Evolutionary conservation across 2,797 vertebrate species (phyloP).

Genomic region (Cyprinodon diabolis): DNA sequence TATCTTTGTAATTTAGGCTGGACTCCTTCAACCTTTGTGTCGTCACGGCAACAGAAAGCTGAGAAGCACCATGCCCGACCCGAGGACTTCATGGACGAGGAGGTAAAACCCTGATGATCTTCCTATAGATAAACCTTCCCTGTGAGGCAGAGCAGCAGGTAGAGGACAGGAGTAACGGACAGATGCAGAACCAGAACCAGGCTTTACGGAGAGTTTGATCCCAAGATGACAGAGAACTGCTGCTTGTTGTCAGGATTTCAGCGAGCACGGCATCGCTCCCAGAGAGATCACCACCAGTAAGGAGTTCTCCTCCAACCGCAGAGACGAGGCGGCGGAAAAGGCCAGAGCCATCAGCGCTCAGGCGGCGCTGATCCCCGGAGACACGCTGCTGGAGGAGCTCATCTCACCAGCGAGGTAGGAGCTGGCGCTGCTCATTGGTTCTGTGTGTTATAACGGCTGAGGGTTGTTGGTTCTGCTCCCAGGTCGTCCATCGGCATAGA

Average conservation of each 20-base stretch:
- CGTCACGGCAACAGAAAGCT: slow-evolving; percentile 90
- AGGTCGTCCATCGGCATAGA: slow-evolving; percentile 91
- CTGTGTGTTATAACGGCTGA: neutral
- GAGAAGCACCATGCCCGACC: slow-evolving; percentile 81
- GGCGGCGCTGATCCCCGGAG: slow-evolving; percentile 88
- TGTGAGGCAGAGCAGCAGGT: too few relatives aligned
- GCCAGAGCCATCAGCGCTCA: slow-evolving; percentile 84
- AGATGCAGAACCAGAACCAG: too few relatives aligned
- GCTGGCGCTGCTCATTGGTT: neutral
- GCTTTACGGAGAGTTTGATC: too few relatives aligned
- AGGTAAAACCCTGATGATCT: slow-evolving; percentile 74
- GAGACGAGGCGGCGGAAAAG: slow-evolving; percentile 84
- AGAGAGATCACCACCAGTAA: slow-evolving; percentile 88
- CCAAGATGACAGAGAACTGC: neutral
- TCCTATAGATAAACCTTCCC: too few relatives aligned
- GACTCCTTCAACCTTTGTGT: slow-evolving; percentile 90
- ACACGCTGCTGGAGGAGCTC: slow-evolving; percentile 88
- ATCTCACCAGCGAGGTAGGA: slow-evolving; percentile 87
- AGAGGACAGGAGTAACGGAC: too few relatives aligned
- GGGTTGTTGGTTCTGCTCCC: slow-evolving; percentile 26
- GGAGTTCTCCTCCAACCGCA: slow-evolving; percentile 87
- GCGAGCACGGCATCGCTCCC: slow-evolving; percentile 95
- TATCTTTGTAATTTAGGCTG: slow-evolving; percentile 80
- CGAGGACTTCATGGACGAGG: slow-evolving; percentile 98
- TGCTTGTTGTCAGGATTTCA: slow-evolving; percentile 83